Evolutionary conservation across 2,113 vertebrate species (phyloP), one percentile per base, ranked within the genome.

Genomic region (Ciconia maguari): DNA sequence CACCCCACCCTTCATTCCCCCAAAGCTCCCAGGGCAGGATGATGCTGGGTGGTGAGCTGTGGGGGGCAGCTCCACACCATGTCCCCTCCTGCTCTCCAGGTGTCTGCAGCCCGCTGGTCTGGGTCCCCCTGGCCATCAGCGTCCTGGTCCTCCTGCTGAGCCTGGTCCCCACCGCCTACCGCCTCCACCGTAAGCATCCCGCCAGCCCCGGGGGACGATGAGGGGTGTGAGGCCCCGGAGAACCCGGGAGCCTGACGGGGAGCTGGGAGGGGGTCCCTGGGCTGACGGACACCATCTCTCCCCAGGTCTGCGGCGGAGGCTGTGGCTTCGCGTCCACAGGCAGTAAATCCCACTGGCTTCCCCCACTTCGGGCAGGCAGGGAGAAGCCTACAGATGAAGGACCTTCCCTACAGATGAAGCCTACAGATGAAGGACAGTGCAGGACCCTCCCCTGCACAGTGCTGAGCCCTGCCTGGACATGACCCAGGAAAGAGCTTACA

Each of bases 31-130:
- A 1, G 24, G 32, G 32, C 29, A 90, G 84, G 60, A 36, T 21
- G 30, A 13, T 74, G 55, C 26, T 3, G 3, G 34, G 16, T 57
- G 66, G 70, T 88, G 86, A 89, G 41, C 34, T 48, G 18, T 2
- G 3, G 3, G 8, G 9, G 6, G 15, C 46, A 74, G 51, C 42
- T 64, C n/a, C 62, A 58, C 49, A 54, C 19, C 6, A 2, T 32
- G 60, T 48, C 7, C 57, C 18, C 22, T 61, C 46, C 46, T 52
- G 7, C 9, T 79, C 12, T 22, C 52, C 84, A 97, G 96, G 49
- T 91, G 18, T 17, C 87, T 97, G 96, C 90, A 97, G 87, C 25
- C 87, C 91, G 27, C 49, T 96, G 78, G 46, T 97, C 21, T 96
- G 95, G 96, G 13, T 95, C 27, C 96, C 96, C 0, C 74, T 97